These are phyloP conservation scores for Masnerella sp. DNA, from an alignment of 2,888 invertebrate species.

Conservation along the genomic window DNA sequence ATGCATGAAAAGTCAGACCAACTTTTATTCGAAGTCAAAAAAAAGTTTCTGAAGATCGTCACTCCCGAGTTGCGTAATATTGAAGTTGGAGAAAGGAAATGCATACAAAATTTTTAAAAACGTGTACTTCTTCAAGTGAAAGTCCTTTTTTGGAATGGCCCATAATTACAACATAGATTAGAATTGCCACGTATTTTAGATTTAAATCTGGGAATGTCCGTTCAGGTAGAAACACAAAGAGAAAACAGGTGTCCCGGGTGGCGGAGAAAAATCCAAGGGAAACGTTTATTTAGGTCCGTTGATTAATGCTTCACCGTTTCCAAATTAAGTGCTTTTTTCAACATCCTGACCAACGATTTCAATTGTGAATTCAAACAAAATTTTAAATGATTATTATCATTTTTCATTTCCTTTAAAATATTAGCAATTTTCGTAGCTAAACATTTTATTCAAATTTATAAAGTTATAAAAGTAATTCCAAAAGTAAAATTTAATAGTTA, in stretches of 20 bases:
- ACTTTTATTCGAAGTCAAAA: too few species aligned
- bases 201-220: slow-evolving; percentile 16
- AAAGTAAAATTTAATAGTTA: too few species aligned
- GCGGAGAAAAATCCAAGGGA: slow-evolving; percentile 16
- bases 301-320: background rate
- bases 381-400: too few species aligned
- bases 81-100: slow-evolving; percentile 9
- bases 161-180: slow-evolving; percentile 28
- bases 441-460: too few species aligned
- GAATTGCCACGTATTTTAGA: slow-evolving; percentile 29
- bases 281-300: background rate
- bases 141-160: slow-evolving; percentile 27
- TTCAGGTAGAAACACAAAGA: slow-evolving; percentile 44
- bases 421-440: too few species aligned
- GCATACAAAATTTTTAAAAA: slow-evolving; percentile 5
- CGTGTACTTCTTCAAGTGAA: slow-evolving; percentile 17
- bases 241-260: slow-evolving; percentile 30
- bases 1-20: too few species aligned
- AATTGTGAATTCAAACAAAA: too few species aligned
- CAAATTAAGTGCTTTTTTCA: background rate
- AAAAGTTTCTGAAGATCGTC: background rate
- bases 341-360: too few species aligned
- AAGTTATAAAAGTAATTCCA: too few species aligned
- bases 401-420: too few species aligned
- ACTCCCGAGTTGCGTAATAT: slow-evolving; percentile 6